Conservation (phyloP, 2,888 invertebrate genomes). For the Smittia sp. region DNA sequence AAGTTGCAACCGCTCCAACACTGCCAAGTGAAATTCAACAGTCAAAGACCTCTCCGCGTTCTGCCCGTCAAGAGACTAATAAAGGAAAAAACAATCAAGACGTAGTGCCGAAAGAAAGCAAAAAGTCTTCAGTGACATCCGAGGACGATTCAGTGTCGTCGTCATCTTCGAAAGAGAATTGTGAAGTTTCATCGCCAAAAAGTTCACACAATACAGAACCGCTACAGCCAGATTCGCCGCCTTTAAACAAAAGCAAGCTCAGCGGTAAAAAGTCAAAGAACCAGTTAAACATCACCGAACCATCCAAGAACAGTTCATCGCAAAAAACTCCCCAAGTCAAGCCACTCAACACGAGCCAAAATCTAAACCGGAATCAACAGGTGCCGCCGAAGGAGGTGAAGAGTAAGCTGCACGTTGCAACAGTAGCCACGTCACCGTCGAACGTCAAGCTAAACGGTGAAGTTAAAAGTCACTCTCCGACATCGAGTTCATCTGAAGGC, state of each 20-base stretch:
- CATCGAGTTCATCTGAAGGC: conserved; percentile 36
- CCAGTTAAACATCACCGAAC: not conserved
- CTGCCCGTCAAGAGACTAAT: not conserved
- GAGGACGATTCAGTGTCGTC: conserved; percentile 37
- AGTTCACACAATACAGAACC: not conserved
- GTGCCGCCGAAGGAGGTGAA: conserved; percentile 10
- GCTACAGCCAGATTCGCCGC: not conserved
- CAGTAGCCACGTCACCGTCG: not conserved
- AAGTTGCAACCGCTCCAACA: not conserved
- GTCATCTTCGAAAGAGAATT: conserved; percentile 38
- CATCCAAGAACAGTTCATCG: not conserved
- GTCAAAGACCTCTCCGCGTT: conserved; percentile 5
- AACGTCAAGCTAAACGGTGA: conserved; percentile 24
- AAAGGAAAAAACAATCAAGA: not conserved
- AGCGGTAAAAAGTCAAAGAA: conserved; percentile 32
- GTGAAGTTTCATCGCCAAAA: conserved; percentile 22
- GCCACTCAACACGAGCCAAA: conserved; percentile 22
- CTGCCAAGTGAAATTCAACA: not conserved
- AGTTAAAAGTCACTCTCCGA: conserved; percentile 33
- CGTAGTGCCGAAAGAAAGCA: not conserved
- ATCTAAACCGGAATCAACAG: conserved; percentile 12
- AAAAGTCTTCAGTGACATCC: not conserved
- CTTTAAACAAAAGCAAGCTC: conserved; percentile 21
- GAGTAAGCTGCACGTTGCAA: not conserved
- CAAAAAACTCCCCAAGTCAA: conserved; percentile 5